These are phyloP conservation scores for Pelvicachromis taeniatus DNA, from an alignment of 2,113 vertebrate genomes.

Conservation along the genomic window DNA sequence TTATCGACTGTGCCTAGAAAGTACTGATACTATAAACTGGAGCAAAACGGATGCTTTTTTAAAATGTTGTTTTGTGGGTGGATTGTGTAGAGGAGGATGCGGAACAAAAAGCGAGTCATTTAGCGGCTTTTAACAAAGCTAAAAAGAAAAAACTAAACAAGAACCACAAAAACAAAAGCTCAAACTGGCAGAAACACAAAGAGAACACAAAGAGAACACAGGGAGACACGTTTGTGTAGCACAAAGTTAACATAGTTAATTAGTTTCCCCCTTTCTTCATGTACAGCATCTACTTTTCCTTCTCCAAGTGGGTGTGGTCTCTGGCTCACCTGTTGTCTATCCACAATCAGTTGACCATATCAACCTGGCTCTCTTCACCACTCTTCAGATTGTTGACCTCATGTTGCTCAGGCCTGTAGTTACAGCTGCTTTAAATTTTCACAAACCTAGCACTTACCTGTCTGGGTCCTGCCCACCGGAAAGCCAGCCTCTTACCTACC, in stretches of 20 bases:
- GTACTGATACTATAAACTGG: not conserved
- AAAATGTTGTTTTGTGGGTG: not conserved
- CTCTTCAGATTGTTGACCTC: not conserved
- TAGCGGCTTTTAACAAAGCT: accelerated
- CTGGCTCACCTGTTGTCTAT: not conserved
- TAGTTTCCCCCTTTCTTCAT: not conserved
- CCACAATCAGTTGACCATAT: not conserved
- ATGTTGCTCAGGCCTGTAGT: not conserved
- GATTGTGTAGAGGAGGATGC: not conserved
- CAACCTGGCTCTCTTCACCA: not conserved
- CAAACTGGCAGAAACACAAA: not conserved
- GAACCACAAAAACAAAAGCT: not conserved
- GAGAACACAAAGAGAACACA: not conserved
- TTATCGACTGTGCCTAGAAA: not conserved
- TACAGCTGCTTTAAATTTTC: not conserved
- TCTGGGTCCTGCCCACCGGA: too few species aligned
- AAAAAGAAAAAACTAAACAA: not conserved
- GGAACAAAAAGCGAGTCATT: not conserved
- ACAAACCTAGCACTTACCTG: too few species aligned
- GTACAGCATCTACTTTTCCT: not conserved
- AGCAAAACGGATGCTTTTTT: not conserved
- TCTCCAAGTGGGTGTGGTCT: not conserved
- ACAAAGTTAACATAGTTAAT: not conserved
- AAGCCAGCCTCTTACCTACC: not conserved
- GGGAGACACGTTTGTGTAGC: not conserved